Percentiles rank a stretch among this genome's conserved stretches.
Conservation (phyloP, 1,140 invertebrate genomes). For the Sesamia nonagrioides region DNA sequence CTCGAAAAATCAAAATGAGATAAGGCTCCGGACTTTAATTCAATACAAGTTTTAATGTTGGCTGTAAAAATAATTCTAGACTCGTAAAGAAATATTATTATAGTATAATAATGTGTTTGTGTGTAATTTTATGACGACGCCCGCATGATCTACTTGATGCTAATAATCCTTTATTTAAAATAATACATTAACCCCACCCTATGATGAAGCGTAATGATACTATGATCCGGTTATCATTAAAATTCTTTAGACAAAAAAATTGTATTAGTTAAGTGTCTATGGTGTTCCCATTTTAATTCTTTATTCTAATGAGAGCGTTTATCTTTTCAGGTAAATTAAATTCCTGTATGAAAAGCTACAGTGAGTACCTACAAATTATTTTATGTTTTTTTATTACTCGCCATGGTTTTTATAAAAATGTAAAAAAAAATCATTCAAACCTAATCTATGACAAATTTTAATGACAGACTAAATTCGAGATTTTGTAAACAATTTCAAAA, state of each 20-base stretch:
- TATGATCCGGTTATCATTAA: neutral
- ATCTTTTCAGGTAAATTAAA: conserved; percentile 51
- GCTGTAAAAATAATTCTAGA: conserved; percentile 69
- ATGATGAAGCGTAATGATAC: neutral
- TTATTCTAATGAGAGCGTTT: neutral
- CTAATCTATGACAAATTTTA: neutral
- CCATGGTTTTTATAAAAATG: neutral
- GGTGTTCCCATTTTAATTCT: neutral
- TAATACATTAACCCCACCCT: conserved; percentile 20
- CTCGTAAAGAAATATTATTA: conserved; percentile 64
- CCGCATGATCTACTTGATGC: conserved; percentile 64
- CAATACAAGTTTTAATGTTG: conserved; percentile 57
- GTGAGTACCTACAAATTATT: neutral
- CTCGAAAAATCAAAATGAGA: conserved; percentile 38
- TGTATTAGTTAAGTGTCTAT: neutral
- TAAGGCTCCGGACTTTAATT: conserved; percentile 31
- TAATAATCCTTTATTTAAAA: conserved; percentile 56
- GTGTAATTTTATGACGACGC: conserved; percentile 69
- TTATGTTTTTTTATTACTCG: no score
- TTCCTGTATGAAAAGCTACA: conserved; percentile 45
- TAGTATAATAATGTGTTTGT: conserved; percentile 60
- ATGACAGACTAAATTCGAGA: neutral
- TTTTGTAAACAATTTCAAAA: neutral
- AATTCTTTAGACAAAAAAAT: neutral
- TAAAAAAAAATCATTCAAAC: neutral